Evolutionary conservation across 1,140 invertebrate species (phyloP).

Genomic region (Drosophila cardini): DNA sequence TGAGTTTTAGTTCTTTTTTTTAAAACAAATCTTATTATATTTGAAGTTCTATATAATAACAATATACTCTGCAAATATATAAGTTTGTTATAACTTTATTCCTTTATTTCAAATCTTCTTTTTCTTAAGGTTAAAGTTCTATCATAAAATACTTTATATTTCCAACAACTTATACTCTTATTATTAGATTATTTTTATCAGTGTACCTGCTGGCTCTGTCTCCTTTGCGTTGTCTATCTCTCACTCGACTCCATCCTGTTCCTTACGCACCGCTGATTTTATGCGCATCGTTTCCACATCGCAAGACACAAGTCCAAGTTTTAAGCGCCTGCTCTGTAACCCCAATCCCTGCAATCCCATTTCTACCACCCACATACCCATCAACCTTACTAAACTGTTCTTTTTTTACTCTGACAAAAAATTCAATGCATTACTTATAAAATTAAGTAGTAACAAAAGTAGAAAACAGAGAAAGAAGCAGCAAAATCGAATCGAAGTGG

Average conservation of each 20-base stretch:
- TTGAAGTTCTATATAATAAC: too few relatives aligned
- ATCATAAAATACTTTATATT: too few relatives aligned
- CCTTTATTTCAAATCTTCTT: too few relatives aligned
- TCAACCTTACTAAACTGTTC: neutral
- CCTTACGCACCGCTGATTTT: conserved; percentile 77
- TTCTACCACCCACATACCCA: neutral
- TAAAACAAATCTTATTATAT: too few relatives aligned
- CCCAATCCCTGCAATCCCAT: neutral
- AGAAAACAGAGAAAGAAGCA: conserved; percentile 51
- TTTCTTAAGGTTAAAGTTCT: too few relatives aligned
- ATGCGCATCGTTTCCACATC: conserved; percentile 82
- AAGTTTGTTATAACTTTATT: too few relatives aligned
- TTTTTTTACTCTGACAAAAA: conserved; percentile 15
- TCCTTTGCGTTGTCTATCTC: neutral
- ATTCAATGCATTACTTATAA: conserved; percentile 69
- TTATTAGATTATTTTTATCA: neutral
- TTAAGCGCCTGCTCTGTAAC: conserved; percentile 7
- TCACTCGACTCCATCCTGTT: conserved; percentile 45
- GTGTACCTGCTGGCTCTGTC: neutral
- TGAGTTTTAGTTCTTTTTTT: too few relatives aligned
- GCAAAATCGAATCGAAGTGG: conserved; percentile 35
- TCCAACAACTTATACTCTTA: too few relatives aligned
- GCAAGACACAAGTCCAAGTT: conserved; percentile 59
- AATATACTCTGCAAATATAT: too few relatives aligned
- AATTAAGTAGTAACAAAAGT: conserved; percentile 69